Evolutionary conservation across 1,140 invertebrate genomes (phyloP).

Genomic region (Hyposmocoma kahamanoa): DNA sequence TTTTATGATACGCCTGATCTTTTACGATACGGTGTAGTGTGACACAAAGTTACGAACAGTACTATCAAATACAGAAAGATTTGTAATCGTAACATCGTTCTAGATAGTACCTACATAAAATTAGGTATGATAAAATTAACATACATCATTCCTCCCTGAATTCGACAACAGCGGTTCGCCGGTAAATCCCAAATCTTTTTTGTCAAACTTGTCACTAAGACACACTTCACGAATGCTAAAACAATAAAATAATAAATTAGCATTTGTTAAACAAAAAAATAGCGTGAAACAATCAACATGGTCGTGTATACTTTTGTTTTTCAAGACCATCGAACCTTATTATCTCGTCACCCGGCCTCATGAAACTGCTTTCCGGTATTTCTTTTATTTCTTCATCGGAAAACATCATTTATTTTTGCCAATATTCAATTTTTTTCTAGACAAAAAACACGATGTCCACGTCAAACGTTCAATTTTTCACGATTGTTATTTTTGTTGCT

Average conservation of each 20-base stretch:
- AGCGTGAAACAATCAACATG: conserved; percentile 27
- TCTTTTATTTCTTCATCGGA: conserved; percentile 67
- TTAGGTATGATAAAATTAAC: too few species aligned
- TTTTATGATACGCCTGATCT: too few species aligned
- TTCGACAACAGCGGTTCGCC: conserved; percentile 33
- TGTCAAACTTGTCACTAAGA: conserved; percentile 57
- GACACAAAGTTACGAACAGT: too few species aligned
- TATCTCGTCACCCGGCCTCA: conserved; percentile 58
- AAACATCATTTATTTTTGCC: conserved; percentile 64
- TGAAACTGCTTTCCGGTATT: conserved; percentile 41
- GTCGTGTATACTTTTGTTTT: conserved; percentile 26
- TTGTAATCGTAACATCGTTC: too few species aligned
- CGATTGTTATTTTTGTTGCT: conserved; percentile 47
- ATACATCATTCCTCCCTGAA: conserved; percentile 43
- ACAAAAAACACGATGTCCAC: conserved; percentile 48
- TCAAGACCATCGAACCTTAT: conserved; percentile 51
- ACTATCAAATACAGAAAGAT: too few species aligned
- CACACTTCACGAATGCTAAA: conserved; percentile 59
- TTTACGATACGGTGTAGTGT: too few species aligned
- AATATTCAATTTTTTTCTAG: conserved; percentile 62
- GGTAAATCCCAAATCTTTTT: conserved; percentile 42
- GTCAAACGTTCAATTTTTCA: conserved; percentile 49
- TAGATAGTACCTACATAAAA: too few species aligned
- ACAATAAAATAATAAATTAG: conserved; percentile 24
- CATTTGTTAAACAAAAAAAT: conserved; percentile 19